These are phyloP conservation scores for Brachyptera risi DNA, from an alignment of 2,888 invertebrate species.

Conservation along the genomic window DNA sequence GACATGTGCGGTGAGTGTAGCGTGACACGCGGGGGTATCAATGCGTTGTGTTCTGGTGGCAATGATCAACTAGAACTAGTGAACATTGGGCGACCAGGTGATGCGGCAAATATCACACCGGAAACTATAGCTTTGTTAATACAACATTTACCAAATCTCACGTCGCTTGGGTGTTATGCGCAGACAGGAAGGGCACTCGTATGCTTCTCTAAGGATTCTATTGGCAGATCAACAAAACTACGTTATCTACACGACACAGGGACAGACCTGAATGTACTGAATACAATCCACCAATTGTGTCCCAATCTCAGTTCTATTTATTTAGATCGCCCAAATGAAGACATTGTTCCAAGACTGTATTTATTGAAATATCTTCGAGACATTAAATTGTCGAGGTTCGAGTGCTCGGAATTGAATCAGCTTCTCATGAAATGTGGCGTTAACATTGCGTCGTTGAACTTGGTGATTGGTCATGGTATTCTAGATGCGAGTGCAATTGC, in stretches of 20 bases:
- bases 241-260: conserved; percentile 63
- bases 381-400: conserved; percentile 60
- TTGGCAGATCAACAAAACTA: conserved; percentile 57
- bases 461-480: conserved; percentile 55
- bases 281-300: conserved; percentile 57
- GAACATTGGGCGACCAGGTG: conserved; percentile 66
- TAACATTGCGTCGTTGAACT: conserved; percentile 53
- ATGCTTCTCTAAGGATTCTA: conserved; percentile 52
- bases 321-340: conserved; percentile 57
- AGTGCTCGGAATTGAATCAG: conserved; percentile 57
- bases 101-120: conserved; percentile 59
- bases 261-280: conserved; percentile 56
- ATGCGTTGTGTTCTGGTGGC: conserved; percentile 52
- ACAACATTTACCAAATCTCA: conserved; percentile 58
- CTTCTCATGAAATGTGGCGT: conserved; percentile 54
- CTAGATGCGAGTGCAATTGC: conserved; percentile 58
- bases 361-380: conserved; percentile 51
- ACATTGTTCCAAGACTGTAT: conserved; percentile 51
- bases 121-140: conserved; percentile 61
- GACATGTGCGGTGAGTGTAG: conserved; percentile 69
- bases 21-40: conserved; percentile 61
- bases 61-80: conserved; percentile 56
- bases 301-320: conserved; percentile 61
- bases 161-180: conserved; percentile 62
- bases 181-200: conserved; percentile 61